phyloP scores from a whole-genome alignment of 2,113 vertebrate genomes.

The Cinclus mexicanus region DNA sequence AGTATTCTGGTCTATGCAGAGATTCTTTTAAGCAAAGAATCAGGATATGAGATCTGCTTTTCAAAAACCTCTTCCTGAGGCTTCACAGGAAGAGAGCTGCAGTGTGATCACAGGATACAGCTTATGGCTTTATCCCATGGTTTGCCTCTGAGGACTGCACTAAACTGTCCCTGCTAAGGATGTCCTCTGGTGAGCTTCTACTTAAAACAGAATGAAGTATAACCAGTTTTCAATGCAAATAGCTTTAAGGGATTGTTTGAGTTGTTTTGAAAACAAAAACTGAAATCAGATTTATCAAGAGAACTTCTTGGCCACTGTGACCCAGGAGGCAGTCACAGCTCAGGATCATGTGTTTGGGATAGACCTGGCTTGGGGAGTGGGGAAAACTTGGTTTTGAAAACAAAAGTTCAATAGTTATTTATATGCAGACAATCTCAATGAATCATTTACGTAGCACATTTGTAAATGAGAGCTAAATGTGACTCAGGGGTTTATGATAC shows the following conservation, averaged over 20 bases:
- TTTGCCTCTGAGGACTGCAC: background rate
- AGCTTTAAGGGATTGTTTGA: background rate
- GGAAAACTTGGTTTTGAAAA: background rate
- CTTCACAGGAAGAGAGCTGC: background rate
- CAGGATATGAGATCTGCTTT: background rate
- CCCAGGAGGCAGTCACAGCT: background rate
- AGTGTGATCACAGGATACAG: background rate
- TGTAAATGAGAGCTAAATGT: background rate
- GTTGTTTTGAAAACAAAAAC: background rate
- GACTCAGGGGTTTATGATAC: background rate
- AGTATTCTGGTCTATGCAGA: background rate
- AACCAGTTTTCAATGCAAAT: background rate
- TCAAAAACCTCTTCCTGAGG: background rate
- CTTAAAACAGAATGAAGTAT: background rate
- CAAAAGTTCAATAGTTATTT: background rate
- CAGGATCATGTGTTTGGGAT: background rate
- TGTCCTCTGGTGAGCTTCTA: background rate
- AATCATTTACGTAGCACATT: background rate
- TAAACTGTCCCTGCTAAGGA: background rate
- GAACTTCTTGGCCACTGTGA: background rate
- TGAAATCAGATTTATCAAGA: background rate
- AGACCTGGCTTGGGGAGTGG: background rate
- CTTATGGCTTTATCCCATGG: background rate
- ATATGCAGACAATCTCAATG: background rate
- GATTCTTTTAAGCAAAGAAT: background rate